phyloP scores from a whole-genome alignment of 2,797 vertebrate species.

The Lithobates pipiens region DNA sequence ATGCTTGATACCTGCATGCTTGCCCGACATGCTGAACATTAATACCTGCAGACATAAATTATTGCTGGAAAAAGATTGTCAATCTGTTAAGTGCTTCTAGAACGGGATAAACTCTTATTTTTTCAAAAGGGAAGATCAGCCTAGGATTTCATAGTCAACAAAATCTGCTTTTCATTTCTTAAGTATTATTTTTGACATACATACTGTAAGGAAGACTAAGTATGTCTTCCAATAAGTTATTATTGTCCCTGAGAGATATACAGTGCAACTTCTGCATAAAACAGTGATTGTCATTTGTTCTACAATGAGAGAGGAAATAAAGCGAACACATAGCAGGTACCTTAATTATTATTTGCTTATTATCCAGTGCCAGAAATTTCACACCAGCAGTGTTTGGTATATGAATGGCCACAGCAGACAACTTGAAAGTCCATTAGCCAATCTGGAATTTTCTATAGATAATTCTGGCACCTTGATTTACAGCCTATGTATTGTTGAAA shows the following conservation, averaged over 20 bases:
- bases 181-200: background rate
- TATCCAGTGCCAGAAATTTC: background rate
- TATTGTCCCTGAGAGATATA: constrained; percentile 92
- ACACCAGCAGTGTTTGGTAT: background rate
- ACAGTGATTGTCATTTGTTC: constrained; percentile 94
- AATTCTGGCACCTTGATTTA: background rate
- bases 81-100: constrained; percentile 3
- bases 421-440: background rate
- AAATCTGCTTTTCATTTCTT: background rate
- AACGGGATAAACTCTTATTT: background rate
- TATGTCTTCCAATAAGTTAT: constrained; percentile 15
- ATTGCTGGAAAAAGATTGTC: constrained; percentile 4
- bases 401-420: background rate
- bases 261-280: constrained; percentile 84
- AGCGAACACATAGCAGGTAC: background rate
- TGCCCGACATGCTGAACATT: background rate
- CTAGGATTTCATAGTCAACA: background rate
- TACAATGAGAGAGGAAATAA: background rate
- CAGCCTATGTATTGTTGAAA: background rate
- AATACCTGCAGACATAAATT: background rate
- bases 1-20: no score
- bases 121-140: background rate
- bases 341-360: background rate
- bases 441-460: background rate
- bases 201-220: constrained; percentile 13